Conservation (phyloP, 2,888 invertebrate genomes). For the Andrena dorsata region DNA sequence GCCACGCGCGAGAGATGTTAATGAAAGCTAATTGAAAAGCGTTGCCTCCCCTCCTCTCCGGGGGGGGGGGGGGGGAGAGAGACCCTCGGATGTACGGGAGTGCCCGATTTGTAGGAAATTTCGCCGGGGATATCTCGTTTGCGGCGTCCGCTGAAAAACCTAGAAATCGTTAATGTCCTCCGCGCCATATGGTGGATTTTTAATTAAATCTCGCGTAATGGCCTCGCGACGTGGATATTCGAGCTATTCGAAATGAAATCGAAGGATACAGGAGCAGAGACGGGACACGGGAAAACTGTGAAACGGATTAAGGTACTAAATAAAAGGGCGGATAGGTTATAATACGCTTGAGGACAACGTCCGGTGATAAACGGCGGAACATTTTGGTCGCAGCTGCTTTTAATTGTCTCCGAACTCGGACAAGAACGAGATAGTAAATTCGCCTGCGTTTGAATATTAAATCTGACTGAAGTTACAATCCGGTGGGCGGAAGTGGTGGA, state of each 20-base stretch:
- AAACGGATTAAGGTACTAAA: conserved; percentile 24
- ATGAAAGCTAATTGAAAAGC: conserved; percentile 10
- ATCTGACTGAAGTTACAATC: conserved; percentile 5
- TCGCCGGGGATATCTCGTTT: neutral
- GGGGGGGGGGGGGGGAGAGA: no score
- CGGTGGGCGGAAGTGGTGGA: neutral
- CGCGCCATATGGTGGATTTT: conserved; percentile 35
- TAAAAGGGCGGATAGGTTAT: conserved; percentile 3
- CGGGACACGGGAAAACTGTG: neutral
- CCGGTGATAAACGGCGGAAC: conserved; percentile 4
- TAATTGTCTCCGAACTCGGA: conserved; percentile 20
- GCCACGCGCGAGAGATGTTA: no score
- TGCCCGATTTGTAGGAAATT: neutral
- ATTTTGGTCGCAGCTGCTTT: neutral
- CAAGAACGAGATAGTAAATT: conserved; percentile 11
- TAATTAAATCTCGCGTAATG: conserved; percentile 62
- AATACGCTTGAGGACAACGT: conserved; percentile 1
- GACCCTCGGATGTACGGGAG: no score
- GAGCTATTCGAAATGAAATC: conserved; percentile 39
- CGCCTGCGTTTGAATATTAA: conserved; percentile 11
- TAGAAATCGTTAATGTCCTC: conserved; percentile 6
- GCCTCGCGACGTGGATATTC: conserved; percentile 14
- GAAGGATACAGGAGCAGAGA: neutral
- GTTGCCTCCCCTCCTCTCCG: no score
- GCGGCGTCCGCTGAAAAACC: neutral